Percentiles rank a stretch among this genome's conserved stretches.
Conservation (phyloP, 1,140 invertebrate genomes). For the Bursaphelenchus mucronatus region DNA sequence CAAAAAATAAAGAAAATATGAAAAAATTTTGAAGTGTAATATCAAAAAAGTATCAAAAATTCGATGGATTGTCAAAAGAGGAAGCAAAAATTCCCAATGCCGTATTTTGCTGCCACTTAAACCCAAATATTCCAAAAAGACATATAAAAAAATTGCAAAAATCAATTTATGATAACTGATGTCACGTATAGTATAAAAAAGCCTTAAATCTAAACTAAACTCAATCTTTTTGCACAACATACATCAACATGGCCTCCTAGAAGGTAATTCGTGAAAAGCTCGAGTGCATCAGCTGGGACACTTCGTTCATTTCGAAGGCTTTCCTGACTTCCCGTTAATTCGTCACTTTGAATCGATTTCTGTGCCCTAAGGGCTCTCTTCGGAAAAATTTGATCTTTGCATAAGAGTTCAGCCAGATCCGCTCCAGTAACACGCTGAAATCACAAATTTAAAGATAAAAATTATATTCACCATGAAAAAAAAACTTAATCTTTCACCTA, state of each 20-base stretch:
- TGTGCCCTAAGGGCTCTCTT: constrained; percentile 5
- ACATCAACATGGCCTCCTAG: constrained; percentile 47
- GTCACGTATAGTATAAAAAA: too few species aligned
- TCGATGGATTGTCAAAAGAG: neutral
- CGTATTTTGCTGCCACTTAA: neutral
- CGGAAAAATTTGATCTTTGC: neutral
- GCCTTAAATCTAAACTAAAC: too few species aligned
- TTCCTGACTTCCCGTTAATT: neutral
- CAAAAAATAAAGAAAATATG: neutral
- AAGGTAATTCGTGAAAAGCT: constrained; percentile 37
- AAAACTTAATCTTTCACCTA: neutral
- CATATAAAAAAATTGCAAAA: too few species aligned
- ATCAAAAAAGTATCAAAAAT: constrained; percentile 7
- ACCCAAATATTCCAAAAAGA: too few species aligned
- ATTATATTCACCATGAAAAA: neutral
- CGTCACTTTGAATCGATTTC: constrained; percentile 9
- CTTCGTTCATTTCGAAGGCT: neutral
- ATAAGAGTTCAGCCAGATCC: constrained; percentile 43
- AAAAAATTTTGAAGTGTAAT: neutral
- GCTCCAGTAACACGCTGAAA: constrained; percentile 52
- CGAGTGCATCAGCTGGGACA: constrained; percentile 31
- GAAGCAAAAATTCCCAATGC: neutral
- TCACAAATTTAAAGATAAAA: neutral
- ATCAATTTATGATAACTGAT: too few species aligned
- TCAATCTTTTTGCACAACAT: constrained; percentile 11